phyloP scores from a whole-genome alignment of 2,113 vertebrate genomes.

The Diadophis punctatus region DNA sequence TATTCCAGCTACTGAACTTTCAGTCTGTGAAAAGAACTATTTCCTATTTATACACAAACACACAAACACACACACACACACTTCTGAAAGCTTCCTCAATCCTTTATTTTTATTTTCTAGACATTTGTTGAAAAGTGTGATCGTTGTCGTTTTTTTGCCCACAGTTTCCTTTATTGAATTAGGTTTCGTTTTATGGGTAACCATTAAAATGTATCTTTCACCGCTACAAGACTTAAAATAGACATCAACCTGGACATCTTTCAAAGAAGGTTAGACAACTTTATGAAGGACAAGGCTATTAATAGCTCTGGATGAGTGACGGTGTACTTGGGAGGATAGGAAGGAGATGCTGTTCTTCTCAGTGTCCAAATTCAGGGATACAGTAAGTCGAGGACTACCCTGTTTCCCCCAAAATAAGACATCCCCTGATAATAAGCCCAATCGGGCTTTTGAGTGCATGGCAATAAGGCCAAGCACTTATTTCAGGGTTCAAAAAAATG shows the following conservation, averaged over 20 bases:
- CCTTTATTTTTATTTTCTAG: background rate
- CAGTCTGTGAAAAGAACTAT: background rate
- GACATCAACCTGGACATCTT: background rate
- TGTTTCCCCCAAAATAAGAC: too few relatives aligned
- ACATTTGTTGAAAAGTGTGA: background rate
- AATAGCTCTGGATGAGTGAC: background rate
- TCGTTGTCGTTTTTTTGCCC: background rate
- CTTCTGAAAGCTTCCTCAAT: background rate
- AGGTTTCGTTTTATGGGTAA: background rate
- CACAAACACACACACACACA: background rate
- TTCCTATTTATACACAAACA: background rate
- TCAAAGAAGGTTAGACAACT: background rate
- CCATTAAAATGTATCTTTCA: background rate
- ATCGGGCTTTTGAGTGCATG: too few relatives aligned
- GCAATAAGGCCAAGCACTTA: too few relatives aligned
- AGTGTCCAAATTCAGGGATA: background rate
- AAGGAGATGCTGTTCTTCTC: background rate
- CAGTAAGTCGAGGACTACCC: too few relatives aligned
- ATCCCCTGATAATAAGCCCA: too few relatives aligned
- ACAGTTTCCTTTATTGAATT: background rate
- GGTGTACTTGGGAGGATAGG: background rate
- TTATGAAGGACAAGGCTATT: background rate
- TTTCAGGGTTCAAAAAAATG: too few relatives aligned
- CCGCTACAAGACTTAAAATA: background rate
- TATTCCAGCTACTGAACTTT: background rate